phyloP scores from a whole-genome alignment of 2,113 vertebrate species.

The Marmota flaviventris region DNA sequence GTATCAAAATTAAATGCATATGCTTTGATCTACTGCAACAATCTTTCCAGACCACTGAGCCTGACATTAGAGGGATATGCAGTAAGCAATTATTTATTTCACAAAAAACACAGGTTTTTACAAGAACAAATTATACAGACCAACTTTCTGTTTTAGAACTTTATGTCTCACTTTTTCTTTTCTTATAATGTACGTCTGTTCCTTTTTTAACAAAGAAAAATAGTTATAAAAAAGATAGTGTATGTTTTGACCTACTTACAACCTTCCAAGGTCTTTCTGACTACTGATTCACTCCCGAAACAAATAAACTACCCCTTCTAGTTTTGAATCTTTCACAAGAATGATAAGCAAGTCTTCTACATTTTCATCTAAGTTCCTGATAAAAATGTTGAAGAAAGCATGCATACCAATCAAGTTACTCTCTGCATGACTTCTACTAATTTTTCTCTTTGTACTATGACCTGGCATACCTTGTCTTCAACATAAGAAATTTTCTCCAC shows the following conservation, averaged over 20 bases:
- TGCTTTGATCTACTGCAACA: background rate
- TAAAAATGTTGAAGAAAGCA: conserved; percentile 20
- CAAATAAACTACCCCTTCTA: background rate
- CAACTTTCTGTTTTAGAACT: background rate
- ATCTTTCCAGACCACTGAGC: background rate
- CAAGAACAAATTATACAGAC: background rate
- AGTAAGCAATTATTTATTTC: background rate
- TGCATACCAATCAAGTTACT: background rate
- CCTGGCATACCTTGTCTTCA: background rate
- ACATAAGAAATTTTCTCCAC: background rate
- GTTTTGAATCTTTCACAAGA: background rate
- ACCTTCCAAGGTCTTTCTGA: conserved; percentile 51
- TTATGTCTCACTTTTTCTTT: background rate
- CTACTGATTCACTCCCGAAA: background rate
- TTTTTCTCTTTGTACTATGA: background rate
- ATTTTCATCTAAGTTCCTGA: background rate
- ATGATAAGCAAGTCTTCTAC: background rate
- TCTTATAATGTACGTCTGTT: background rate
- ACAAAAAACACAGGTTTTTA: background rate
- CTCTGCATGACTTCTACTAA: background rate
- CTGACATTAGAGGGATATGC: background rate
- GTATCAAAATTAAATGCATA: background rate
- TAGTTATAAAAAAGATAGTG: background rate
- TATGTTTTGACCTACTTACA: conserved; percentile 56
- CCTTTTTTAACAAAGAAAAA: conserved; percentile 21